Conservation (phyloP, 1,140 invertebrate species). For the Cydia pomonella region DNA sequence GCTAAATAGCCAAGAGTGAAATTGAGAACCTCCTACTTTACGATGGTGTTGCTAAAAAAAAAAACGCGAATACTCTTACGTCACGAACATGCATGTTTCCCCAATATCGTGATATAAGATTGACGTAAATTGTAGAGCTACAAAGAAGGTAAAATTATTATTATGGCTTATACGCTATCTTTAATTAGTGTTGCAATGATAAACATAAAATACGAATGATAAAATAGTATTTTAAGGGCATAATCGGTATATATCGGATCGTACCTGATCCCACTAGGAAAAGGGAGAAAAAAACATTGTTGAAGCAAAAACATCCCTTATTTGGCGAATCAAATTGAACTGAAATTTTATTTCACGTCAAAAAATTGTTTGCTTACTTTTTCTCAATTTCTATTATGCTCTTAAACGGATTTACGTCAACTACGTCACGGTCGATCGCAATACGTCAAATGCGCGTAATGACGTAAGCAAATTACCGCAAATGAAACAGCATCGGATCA, state of each 20-base stretch:
- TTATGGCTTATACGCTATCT: background rate
- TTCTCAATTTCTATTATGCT: no score
- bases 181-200: background rate
- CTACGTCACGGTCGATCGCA: background rate
- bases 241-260: no score
- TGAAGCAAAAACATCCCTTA: no score
- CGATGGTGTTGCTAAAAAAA: background rate
- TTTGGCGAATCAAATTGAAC: no score
- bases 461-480: slow-evolving; percentile 25
- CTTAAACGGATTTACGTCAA: no score
- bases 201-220: no score
- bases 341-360: no score
- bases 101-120: background rate
- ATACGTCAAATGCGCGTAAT: slow-evolving; percentile 10
- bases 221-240: no score
- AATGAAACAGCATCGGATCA: slow-evolving; percentile 13
- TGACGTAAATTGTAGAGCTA: background rate
- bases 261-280: no score
- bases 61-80: background rate
- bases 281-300: no score
- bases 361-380: no score
- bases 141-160: background rate
- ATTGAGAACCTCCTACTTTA: background rate
- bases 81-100: slow-evolving; percentile 1
- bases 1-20: background rate